phyloP scores from a whole-genome alignment of 2,888 invertebrate genomes.

The Troides aeacus region DNA sequence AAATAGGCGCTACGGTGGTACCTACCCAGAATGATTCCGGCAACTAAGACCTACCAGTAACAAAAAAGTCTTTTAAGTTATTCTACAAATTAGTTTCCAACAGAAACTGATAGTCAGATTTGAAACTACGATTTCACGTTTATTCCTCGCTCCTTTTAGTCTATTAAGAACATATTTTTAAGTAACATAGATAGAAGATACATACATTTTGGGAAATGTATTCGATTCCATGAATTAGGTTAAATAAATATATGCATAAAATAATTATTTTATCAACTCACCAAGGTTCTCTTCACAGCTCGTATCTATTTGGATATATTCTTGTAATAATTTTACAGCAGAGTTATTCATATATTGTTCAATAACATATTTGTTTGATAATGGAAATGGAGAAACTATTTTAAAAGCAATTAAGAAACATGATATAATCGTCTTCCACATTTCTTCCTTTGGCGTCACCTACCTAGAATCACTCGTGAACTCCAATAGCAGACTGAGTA shows the following conservation, averaged over 20 bases:
- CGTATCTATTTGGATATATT: conserved; percentile 58
- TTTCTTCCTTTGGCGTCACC: conserved; percentile 6
- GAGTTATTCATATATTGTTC: conserved; percentile 40
- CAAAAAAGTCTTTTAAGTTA: no score
- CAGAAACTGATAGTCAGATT: no score
- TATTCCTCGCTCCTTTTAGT: no score
- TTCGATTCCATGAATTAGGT: no score
- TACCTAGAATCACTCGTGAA: conserved; percentile 3
- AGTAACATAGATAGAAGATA: no score
- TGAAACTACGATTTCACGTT: no score
- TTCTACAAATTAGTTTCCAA: no score
- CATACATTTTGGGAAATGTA: no score
- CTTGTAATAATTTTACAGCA: conserved; percentile 47
- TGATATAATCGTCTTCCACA: conserved; percentile 9
- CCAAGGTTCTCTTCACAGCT: conserved; percentile 47
- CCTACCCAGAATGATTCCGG: no score
- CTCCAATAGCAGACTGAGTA: conserved; percentile 6
- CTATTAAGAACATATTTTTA: no score
- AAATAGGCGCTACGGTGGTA: no score
- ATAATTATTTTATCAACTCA: conserved; percentile 35
- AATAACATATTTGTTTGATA: conserved; percentile 15
- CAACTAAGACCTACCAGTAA: no score
- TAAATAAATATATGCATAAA: neutral
- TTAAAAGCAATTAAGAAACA: conserved; percentile 9
- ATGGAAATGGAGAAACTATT: conserved; percentile 11